phyloP scores from a whole-genome alignment of 2,888 invertebrate genomes.

The Drosophila siamana region DNA sequence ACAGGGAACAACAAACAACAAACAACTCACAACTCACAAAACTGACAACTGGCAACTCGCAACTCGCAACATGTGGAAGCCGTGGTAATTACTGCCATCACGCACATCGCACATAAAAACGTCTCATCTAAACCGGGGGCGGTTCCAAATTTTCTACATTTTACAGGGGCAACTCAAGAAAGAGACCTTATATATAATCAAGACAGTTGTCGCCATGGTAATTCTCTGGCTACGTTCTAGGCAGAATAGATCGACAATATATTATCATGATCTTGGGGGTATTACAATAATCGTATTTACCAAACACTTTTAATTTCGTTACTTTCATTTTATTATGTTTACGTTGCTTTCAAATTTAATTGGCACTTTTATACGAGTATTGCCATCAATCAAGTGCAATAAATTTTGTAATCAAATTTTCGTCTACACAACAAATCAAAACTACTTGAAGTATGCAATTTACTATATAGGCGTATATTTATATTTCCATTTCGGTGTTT shows the following conservation, averaged over 20 bases:
- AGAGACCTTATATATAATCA: conserved; percentile 2
- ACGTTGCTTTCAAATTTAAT: conserved; percentile 5
- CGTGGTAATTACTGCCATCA: conserved; percentile 63
- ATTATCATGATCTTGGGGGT: neutral
- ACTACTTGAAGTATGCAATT: conserved; percentile 39
- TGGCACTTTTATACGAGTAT: neutral
- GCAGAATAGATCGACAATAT: neutral
- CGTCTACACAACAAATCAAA: conserved; percentile 35
- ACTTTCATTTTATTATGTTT: conserved; percentile 5
- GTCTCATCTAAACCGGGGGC: conserved; percentile 8
- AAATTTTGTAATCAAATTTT: conserved; percentile 18
- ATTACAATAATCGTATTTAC: neutral
- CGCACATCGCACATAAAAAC: conserved; percentile 67
- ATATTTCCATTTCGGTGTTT: conserved; percentile 46
- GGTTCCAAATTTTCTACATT: conserved; percentile 28
- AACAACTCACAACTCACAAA: neutral
- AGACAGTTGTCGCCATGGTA: neutral
- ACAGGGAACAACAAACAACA: conserved; percentile 33
- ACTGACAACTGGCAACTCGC: no score
- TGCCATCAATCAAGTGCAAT: conserved; percentile 19
- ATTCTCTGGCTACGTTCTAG: no score
- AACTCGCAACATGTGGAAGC: conserved; percentile 31
- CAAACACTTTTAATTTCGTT: conserved; percentile 2
- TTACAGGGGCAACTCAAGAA: conserved; percentile 34
- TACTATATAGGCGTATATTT: conserved; percentile 25